These are phyloP conservation scores for Galaxea fascicularis DNA, from an alignment of 92 coral and sea anemone species.

Conservation along the genomic window DNA sequence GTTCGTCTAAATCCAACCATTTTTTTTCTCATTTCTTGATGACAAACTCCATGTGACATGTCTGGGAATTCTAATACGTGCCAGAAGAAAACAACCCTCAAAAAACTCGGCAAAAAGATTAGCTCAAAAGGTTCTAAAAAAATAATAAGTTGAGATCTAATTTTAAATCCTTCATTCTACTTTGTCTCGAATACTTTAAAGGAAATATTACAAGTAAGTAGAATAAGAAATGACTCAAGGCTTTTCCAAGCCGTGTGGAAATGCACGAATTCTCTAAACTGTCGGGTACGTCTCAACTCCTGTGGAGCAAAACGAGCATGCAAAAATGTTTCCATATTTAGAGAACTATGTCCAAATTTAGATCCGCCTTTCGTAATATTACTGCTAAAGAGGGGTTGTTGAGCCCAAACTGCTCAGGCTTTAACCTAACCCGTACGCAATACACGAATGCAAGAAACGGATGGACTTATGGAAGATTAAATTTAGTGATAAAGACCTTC, in stretches of 20 bases:
- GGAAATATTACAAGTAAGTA: background rate
- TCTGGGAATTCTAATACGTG: too few relatives aligned
- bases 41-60: too few relatives aligned
- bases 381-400: too few relatives aligned
- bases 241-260: background rate
- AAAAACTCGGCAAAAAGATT: too few relatives aligned
- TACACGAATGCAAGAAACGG: background rate
- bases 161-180: too few relatives aligned
- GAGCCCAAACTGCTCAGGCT: background rate
- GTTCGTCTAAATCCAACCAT: background rate
- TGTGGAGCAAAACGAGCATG: conserved; percentile 4
- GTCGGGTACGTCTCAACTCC: background rate
- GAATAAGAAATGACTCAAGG: background rate
- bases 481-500: background rate
- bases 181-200: background rate
- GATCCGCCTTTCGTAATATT: conserved; percentile 17
- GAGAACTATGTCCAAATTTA: conserved; percentile 25
- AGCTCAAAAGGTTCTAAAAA: too few relatives aligned
- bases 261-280: background rate
- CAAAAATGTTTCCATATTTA: conserved; percentile 28
- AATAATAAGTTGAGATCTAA: too few relatives aligned
- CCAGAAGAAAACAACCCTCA: too few relatives aligned
- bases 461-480: background rate
- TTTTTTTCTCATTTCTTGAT: background rate
- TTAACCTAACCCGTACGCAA: background rate